Evolutionary conservation across 2,797 vertebrate genomes (phyloP), one percentile per base, ranked within the genome.

Genomic region (Anguilla marmorata): DNA sequence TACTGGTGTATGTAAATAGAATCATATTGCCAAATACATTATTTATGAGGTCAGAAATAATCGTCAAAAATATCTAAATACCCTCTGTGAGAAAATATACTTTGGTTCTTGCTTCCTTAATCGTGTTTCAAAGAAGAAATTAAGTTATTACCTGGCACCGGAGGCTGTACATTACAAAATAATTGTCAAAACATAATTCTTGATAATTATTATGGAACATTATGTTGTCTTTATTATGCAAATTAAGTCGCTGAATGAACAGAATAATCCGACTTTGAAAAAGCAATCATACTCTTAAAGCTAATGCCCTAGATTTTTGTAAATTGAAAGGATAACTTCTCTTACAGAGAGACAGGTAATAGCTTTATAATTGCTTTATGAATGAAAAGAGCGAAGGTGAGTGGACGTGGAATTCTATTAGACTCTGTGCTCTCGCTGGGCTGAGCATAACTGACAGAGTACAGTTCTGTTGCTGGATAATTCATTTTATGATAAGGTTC

Each of bases 191-290:
- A 30, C 79, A 54, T 33, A 5, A 45, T 86, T 88, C 8, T 86
- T 16, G 60, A 19, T 85, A 87, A 66, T 85, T 87, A 66, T 58
- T 7, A 63, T 66, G 54, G 30, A 69, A 74, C 7, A 79, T 83
- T 84, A 85, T 88, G 88, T 87, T 85, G 45, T 52, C 85, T 88
- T 85, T 66, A 82, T 89, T 83, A 69, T 60, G 84, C 87, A 88
- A 84, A 79, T 89, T 79, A 86, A 41, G 41, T 1, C 21, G 1
- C 11, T 80, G 37, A 80, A 80, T 48, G 76, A 80, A 80, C 8
- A 24, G 33, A 80, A 80, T 80, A 24, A 80, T 80, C 37, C 3
- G 30, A 80, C 19, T 80, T 80, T 79, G 3, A 66, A 79, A 79
- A 79, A 79, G 74, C 76, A 80, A 48, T 80, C 76, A 24, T 11